Conservation (phyloP, 2,888 invertebrate species). For the Drosophila heteroneura region DNA sequence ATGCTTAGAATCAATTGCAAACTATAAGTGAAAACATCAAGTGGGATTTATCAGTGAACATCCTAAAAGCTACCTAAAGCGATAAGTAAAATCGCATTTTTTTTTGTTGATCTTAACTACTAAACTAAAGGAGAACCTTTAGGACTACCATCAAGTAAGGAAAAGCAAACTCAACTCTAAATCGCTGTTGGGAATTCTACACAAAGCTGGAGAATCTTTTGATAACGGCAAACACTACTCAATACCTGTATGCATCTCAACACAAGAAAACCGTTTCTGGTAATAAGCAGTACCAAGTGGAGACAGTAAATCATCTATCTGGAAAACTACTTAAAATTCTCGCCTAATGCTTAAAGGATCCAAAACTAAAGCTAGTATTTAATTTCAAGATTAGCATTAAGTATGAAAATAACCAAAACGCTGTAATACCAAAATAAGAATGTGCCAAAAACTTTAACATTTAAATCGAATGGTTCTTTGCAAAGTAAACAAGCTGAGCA, state of each 20-base stretch:
- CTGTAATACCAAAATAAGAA: neutral
- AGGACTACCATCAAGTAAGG: neutral
- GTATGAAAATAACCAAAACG: neutral
- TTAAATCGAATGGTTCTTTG: neutral
- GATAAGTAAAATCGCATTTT: neutral
- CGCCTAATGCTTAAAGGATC: constrained; percentile 30
- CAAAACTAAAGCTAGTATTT: neutral
- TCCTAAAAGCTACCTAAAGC: neutral
- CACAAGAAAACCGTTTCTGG: neutral
- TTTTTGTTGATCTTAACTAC: constrained; percentile 1
- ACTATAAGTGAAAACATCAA: constrained; percentile 24
- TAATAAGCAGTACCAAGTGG: constrained; percentile 26
- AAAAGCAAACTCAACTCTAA: neutral
- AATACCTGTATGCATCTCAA: constrained; percentile 10
- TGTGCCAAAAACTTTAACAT: constrained; percentile 5
- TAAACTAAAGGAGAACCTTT: neutral
- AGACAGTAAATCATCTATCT: constrained; percentile 62
- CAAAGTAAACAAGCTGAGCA: neutral
- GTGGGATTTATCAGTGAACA: neutral
- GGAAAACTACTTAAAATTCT: constrained; percentile 64
- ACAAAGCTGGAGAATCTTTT: constrained; percentile 47
- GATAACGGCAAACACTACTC: neutral
- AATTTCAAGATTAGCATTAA: constrained; percentile 2
- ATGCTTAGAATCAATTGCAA: constrained; percentile 35
- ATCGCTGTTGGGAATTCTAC: neutral